Percentiles rank a stretch among this genome's conserved stretches.
These are phyloP conservation scores for Stichodactyla helianthus DNA, from an alignment of 64 coral and sea anemone genomes.

Conservation along the genomic window DNA sequence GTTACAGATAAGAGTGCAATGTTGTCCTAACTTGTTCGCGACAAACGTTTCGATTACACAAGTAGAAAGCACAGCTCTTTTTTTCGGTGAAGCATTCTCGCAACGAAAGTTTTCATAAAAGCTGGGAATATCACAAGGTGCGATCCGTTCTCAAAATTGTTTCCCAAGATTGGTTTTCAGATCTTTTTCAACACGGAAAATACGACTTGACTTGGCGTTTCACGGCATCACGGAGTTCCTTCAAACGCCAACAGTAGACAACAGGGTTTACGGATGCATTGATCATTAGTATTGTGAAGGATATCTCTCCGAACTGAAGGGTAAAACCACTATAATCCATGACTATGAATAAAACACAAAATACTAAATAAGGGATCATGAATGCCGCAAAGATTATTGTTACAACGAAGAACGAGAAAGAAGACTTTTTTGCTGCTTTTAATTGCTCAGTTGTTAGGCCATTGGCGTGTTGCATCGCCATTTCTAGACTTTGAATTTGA, in stretches of 20 bases:
- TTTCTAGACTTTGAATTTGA: neutral
- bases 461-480: neutral
- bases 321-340: neutral
- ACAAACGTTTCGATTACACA: too few species aligned
- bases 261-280: slow-evolving; percentile 56
- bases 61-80: too few species aligned
- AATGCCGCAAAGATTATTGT: neutral
- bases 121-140: too few species aligned
- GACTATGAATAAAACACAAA: neutral
- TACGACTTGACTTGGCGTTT: neutral
- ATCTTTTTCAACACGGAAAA: neutral
- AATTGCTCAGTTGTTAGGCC: neutral
- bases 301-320: neutral
- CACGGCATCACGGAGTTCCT: slow-evolving; percentile 47
- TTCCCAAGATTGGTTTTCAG: neutral
- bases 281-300: slow-evolving; percentile 9
- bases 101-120: too few species aligned
- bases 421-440: slow-evolving; percentile 3
- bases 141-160: too few species aligned
- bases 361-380: neutral
- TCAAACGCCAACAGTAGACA: slow-evolving; percentile 56
- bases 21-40: too few species aligned
- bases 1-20: too few species aligned
- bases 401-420: neutral
- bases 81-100: too few species aligned